Percentiles rank a stretch among this genome's conserved stretches.
Conservation (phyloP, 2,113 vertebrate species). For the Dunckerocampus dactyliophorus region DNA sequence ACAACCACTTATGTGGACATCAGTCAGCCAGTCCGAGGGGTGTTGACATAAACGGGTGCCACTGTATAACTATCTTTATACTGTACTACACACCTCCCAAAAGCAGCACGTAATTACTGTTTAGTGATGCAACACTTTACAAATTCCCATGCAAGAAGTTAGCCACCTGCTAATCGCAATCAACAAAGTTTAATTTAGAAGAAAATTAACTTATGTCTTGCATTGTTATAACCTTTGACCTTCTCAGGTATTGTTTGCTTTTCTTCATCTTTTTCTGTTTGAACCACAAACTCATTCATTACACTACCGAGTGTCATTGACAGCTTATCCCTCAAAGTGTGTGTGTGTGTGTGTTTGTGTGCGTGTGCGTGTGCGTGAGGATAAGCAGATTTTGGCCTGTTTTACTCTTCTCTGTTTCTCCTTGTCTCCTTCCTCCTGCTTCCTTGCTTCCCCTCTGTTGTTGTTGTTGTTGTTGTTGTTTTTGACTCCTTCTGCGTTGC, state of each 20-base stretch:
- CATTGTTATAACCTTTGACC: conserved; percentile 27
- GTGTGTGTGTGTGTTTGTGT: conserved; percentile 7
- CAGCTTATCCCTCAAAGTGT: conserved; percentile 19
- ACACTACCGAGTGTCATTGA: not conserved
- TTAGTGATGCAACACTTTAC: not conserved
- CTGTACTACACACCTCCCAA: too few species aligned
- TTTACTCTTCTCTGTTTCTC: conserved; percentile 99
- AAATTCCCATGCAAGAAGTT: not conserved
- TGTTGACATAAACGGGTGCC: too few species aligned
- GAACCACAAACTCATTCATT: conserved; percentile 1
- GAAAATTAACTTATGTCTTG: not conserved
- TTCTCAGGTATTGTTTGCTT: conserved; percentile 16
- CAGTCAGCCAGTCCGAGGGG: too few species aligned
- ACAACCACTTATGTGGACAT: too few species aligned
- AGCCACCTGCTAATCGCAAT: not conserved
- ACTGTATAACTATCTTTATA: too few species aligned
- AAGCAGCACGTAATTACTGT: too few species aligned
- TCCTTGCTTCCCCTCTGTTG: conserved; percentile 79
- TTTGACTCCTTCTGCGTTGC: conserved; percentile 82
- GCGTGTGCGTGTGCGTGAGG: conserved; percentile 54
- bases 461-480: conserved; percentile 80
- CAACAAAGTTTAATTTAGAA: too few species aligned
- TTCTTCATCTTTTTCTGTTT: conserved; percentile 18
- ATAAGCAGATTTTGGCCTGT: conserved; percentile 92
- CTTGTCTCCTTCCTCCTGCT: conserved; percentile 81